Conservation (phyloP, 2,888 invertebrate genomes). For the Polydrusus pterygomalis region DNA sequence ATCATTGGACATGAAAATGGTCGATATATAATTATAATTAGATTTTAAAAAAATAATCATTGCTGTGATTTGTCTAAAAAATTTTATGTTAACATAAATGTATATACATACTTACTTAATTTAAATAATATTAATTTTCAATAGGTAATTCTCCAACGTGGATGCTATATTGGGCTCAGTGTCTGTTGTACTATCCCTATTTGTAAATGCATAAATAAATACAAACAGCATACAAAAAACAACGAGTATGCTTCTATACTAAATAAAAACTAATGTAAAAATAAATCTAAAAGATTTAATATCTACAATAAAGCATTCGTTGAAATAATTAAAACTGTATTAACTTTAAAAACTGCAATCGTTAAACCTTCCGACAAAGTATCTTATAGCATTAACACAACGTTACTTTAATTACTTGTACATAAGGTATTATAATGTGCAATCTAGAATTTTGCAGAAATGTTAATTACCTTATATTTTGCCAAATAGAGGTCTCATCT, state of each 20-base stretch:
- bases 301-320: constrained; percentile 39
- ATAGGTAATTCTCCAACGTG: too few species aligned
- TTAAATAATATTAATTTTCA: too few species aligned
- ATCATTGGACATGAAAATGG: too few species aligned
- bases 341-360: constrained; percentile 41
- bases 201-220: too few species aligned
- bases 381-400: constrained; percentile 58
- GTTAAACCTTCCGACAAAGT: constrained; percentile 63
- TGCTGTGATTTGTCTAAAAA: too few species aligned
- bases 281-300: constrained; percentile 11
- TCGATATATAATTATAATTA: too few species aligned
- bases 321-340: constrained; percentile 47
- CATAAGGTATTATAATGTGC: constrained; percentile 65
- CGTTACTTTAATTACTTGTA: constrained; percentile 65
- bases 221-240: too few species aligned
- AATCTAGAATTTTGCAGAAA: constrained; percentile 65
- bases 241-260: not conserved
- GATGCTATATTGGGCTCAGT: too few species aligned
- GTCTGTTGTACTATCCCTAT: too few species aligned
- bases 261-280: constrained; percentile 2
- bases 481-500: constrained; percentile 49
- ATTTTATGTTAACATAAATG: too few species aligned
- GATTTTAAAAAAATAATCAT: too few species aligned
- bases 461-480: constrained; percentile 57
- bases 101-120: too few species aligned